These are phyloP conservation scores for Chrosomus eos DNA, from an alignment of 2,797 vertebrate genomes.

Conservation along the genomic window DNA sequence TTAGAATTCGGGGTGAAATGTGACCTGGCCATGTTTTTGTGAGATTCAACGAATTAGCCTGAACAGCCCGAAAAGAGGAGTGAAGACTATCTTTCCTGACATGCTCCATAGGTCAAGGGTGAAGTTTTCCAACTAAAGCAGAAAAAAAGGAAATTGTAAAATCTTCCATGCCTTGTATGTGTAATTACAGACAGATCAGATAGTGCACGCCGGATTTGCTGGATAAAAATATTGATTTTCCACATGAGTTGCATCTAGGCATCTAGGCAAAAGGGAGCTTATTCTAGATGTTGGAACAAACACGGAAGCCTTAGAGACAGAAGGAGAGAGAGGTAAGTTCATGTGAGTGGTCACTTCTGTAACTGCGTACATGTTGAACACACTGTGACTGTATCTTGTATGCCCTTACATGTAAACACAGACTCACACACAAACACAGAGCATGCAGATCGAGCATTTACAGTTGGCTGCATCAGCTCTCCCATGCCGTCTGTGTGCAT, in stretches of 20 bases:
- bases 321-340: not conserved
- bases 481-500: conserved; percentile 71
- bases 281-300: conserved; percentile 56
- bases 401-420: not conserved
- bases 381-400: not conserved
- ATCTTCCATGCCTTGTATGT: conserved; percentile 4
- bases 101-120: not conserved
- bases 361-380: not conserved
- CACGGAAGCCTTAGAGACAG: not conserved
- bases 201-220: conserved; percentile 7
- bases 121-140: conserved; percentile 15
- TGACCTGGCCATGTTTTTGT: not conserved
- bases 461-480: conserved; percentile 48
- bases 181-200: conserved; percentile 30
- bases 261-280: conserved; percentile 54
- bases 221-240: conserved; percentile 49
- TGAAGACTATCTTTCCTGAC: not conserved
- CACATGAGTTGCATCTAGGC: conserved; percentile 30
- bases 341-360: conserved; percentile 2
- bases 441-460: conserved; percentile 70
- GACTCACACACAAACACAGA: not conserved
- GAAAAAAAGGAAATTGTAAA: conserved; percentile 32
- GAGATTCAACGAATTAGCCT: not conserved
- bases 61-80: not conserved
- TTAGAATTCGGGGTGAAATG: not conserved